These are phyloP conservation scores for Hymenochirus boettgeri DNA, from an alignment of 2,113 vertebrate genomes.

Conservation along the genomic window DNA sequence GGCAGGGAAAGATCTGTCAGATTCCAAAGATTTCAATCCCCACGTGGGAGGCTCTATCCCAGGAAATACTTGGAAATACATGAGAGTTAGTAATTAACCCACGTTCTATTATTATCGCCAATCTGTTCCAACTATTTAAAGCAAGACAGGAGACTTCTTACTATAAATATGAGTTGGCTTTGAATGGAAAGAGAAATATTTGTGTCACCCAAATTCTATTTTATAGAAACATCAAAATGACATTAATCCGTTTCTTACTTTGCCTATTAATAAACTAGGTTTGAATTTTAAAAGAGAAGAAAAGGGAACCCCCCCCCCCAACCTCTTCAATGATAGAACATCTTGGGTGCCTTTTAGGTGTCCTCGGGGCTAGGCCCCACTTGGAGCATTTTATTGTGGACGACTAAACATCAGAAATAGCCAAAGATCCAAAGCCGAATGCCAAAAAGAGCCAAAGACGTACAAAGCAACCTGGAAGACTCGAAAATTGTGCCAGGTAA, in stretches of 20 bases:
- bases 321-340: too few relatives aligned
- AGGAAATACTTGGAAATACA: slow-evolving; percentile 54
- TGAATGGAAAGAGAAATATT: neutral
- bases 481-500: too few relatives aligned
- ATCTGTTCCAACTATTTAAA: slow-evolving; percentile 32
- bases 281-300: neutral
- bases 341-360: too few relatives aligned
- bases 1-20: slow-evolving; percentile 61
- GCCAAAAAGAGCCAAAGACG: too few relatives aligned
- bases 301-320: too few relatives aligned
- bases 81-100: slow-evolving; percentile 55
- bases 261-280: neutral
- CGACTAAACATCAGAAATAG: too few relatives aligned
- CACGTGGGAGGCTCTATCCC: slow-evolving; percentile 55
- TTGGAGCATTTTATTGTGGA: too few relatives aligned
- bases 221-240: neutral
- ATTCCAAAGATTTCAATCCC: slow-evolving; percentile 54
- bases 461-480: too few relatives aligned
- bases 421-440: too few relatives aligned
- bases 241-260: neutral
- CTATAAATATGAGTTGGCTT: slow-evolving; percentile 18
- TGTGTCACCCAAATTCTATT: neutral
- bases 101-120: slow-evolving; percentile 31
- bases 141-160: slow-evolving; percentile 4
- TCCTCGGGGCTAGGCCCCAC: too few relatives aligned